These are phyloP conservation scores for Lasioglossum morio DNA, from an alignment of 2,888 invertebrate genomes.

Conservation along the genomic window DNA sequence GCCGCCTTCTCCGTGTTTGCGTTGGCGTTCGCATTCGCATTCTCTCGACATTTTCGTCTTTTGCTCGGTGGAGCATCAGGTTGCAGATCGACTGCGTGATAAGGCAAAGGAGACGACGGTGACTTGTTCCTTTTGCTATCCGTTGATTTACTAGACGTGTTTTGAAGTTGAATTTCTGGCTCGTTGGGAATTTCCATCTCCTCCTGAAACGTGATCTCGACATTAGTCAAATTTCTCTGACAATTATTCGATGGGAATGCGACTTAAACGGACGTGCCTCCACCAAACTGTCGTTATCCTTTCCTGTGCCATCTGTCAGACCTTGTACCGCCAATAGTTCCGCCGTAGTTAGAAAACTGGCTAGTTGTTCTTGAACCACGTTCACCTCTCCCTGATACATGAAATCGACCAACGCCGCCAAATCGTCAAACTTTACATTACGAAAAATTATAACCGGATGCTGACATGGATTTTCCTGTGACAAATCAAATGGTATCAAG, in stretches of 20 bases:
- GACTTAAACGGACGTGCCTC: slow-evolving; percentile 72
- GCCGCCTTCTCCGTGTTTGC: slow-evolving; percentile 77
- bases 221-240: not conserved
- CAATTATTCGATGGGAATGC: not conserved
- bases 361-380: slow-evolving; percentile 91
- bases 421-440: slow-evolving; percentile 91
- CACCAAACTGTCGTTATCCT: slow-evolving; percentile 80
- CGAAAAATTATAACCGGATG: slow-evolving; percentile 93
- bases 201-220: slow-evolving; percentile 72
- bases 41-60: slow-evolving; percentile 82
- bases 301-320: slow-evolving; percentile 87
- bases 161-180: slow-evolving; percentile 83
- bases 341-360: slow-evolving; percentile 92
- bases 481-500: slow-evolving; percentile 71
- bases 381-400: slow-evolving; percentile 94
- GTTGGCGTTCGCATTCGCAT: slow-evolving; percentile 58
- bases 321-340: slow-evolving; percentile 92
- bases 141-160: slow-evolving; percentile 77
- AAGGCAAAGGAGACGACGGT: slow-evolving; percentile 80
- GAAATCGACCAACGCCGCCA: slow-evolving; percentile 91
- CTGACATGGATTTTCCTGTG: slow-evolving; percentile 91
- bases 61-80: slow-evolving; percentile 81
- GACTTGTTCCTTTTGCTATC: slow-evolving; percentile 81
- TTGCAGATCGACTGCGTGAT: slow-evolving; percentile 79
- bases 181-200: slow-evolving; percentile 83